phyloP scores from a whole-genome alignment of 2,797 vertebrate species.

The Nyctalus aviator region DNA sequence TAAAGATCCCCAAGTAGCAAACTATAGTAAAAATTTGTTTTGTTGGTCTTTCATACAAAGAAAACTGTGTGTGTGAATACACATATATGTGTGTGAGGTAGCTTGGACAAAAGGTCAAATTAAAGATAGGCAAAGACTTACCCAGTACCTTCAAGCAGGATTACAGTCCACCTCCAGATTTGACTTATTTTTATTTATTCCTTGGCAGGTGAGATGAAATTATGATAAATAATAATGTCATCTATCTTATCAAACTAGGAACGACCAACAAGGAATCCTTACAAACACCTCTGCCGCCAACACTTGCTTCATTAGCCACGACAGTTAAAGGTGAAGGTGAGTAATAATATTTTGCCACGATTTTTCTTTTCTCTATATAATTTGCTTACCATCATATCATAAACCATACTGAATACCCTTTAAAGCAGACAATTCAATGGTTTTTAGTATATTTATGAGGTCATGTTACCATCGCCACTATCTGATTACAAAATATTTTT shows the following conservation, averaged over 20 bases:
- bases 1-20: background rate
- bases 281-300: rapidly evolving
- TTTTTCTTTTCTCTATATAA: background rate
- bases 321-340: conserved; percentile 41
- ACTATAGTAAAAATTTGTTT: background rate
- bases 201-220: conserved; percentile 68
- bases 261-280: background rate
- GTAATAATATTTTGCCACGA: conserved; percentile 16
- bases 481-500: background rate
- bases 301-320: background rate
- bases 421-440: background rate
- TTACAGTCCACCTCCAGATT: conserved; percentile 44
- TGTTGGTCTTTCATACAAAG: background rate
- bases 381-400: background rate
- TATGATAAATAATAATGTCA: conserved; percentile 70
- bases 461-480: background rate
- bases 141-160: conserved; percentile 29
- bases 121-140: conserved; percentile 41
- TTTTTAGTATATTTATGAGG: background rate
- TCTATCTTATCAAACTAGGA: conserved; percentile 84
- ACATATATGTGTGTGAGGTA: background rate
- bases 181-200: conserved; percentile 66
- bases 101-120: background rate
- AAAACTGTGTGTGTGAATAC: background rate
- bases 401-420: background rate